phyloP scores from a whole-genome alignment of 2,888 invertebrate genomes.

The Fragum fragum region DNA sequence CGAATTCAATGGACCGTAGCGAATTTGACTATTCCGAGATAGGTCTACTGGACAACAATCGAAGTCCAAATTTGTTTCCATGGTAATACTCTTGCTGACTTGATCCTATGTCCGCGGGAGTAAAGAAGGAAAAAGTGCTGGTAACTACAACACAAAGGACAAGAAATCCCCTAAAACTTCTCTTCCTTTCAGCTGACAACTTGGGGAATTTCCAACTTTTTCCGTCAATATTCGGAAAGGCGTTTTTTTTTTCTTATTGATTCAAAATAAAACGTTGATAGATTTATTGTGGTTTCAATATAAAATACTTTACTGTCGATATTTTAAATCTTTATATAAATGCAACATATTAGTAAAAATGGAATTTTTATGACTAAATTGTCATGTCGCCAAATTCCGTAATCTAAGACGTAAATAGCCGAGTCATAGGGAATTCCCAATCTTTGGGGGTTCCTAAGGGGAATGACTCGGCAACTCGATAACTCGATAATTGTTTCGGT shows the following conservation, averaged over 20 bases:
- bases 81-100: background rate
- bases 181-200: background rate
- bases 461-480: background rate
- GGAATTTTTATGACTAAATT: background rate
- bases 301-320: too few species aligned
- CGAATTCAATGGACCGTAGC: background rate
- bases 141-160: background rate
- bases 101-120: background rate
- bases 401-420: background rate
- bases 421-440: background rate
- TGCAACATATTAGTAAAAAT: background rate
- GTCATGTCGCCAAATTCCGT: background rate
- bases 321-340: too few species aligned
- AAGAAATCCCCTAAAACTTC: background rate
- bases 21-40: background rate
- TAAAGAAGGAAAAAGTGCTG: background rate
- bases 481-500: too few species aligned
- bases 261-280: too few species aligned
- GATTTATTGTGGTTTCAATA: too few species aligned
- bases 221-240: background rate
- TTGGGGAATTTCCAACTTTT: background rate
- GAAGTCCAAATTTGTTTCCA: slow-evolving; percentile 5
- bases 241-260: too few species aligned
- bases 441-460: background rate
- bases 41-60: slow-evolving; percentile 19